Evolutionary conservation across 2,113 vertebrate genomes (phyloP).

Genomic region (Leuciscus idus): DNA sequence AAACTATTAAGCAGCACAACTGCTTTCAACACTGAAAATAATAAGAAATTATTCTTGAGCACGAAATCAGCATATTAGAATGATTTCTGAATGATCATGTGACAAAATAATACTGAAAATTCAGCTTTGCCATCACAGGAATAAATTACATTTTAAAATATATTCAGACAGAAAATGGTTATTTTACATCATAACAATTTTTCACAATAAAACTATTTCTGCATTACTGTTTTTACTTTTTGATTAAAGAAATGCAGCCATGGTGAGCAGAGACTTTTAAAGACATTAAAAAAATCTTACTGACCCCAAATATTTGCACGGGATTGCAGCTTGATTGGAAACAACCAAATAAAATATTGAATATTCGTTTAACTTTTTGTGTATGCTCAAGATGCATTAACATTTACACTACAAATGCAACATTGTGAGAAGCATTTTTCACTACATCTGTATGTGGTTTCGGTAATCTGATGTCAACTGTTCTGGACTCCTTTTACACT

Average conservation of each 20-base stretch:
- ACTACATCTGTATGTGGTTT: background rate
- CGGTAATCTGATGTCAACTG: background rate
- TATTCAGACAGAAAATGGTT: background rate
- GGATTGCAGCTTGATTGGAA: no score
- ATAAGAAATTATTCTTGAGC: background rate
- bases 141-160: background rate
- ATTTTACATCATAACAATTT: background rate
- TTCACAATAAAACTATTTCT: background rate
- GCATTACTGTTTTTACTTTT: no score
- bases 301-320: background rate
- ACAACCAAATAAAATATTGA: background rate
- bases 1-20: background rate
- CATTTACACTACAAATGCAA: background rate
- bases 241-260: background rate
- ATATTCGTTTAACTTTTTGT: background rate
- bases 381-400: background rate
- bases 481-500: background rate
- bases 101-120: background rate
- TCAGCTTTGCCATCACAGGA: background rate
- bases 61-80: background rate
- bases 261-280: background rate
- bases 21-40: background rate
- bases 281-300: background rate
- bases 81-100: no score
- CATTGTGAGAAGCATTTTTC: background rate